phyloP scores from a whole-genome alignment of 2,797 vertebrate species.

The Valencia hispanica region DNA sequence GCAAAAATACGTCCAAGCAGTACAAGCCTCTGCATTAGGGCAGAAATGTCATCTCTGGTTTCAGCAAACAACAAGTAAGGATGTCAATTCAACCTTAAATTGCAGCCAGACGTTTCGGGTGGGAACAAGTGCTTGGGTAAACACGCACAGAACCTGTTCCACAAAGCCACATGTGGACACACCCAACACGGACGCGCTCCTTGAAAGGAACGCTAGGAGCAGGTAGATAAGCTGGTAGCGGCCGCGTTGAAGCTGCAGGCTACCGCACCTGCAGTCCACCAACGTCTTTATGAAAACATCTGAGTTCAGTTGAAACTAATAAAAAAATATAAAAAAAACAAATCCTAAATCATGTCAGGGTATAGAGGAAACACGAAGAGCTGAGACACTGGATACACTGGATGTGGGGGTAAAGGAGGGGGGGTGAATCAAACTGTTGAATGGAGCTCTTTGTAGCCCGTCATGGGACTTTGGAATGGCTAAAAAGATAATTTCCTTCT shows the following conservation, averaged over 20 bases:
- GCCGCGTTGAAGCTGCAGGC: constrained; percentile 1
- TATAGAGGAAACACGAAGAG: constrained; percentile 58
- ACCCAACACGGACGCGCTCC: constrained; percentile 54
- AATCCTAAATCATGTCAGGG: constrained; percentile 14
- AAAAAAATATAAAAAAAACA: constrained; percentile 24
- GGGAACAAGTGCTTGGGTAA: constrained; percentile 53
- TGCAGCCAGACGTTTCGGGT: constrained; percentile 19
- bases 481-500: constrained; percentile 73
- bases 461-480: constrained; percentile 73
- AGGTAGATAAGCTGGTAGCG: background rate
- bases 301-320: background rate
- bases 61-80: background rate
- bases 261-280: constrained; percentile 28
- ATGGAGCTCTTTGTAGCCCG: constrained; percentile 79
- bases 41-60: constrained; percentile 3
- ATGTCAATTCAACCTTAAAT: background rate
- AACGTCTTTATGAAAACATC: background rate
- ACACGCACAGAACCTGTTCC: constrained; percentile 81
- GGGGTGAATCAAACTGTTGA: constrained; percentile 57
- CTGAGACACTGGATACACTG: constrained; percentile 66
- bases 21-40: background rate
- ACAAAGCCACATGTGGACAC: constrained; percentile 57
- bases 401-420: constrained; percentile 26
- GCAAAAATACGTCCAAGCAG: background rate
- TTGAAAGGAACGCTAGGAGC: constrained; percentile 27